phyloP scores from a whole-genome alignment of 2,113 vertebrate species.

The Daboia siamensis region DNA sequence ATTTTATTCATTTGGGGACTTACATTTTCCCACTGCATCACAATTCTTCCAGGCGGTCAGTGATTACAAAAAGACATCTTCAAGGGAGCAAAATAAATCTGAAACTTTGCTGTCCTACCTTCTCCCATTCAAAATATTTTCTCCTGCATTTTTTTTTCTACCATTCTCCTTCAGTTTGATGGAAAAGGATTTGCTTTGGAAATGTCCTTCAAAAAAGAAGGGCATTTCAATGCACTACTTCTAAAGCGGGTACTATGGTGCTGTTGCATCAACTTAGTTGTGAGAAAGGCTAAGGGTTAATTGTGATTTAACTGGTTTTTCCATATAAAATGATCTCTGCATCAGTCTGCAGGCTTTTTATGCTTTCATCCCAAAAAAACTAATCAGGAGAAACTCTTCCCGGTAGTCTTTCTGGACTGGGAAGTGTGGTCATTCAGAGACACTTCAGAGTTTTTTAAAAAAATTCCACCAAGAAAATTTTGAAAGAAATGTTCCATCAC shows the following conservation, averaged over 20 bases:
- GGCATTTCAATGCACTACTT: background rate
- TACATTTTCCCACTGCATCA: rapidly evolving
- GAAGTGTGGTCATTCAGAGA: background rate
- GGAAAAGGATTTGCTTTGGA: background rate
- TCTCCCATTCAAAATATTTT: background rate
- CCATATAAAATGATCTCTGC: background rate
- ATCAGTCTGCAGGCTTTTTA: background rate
- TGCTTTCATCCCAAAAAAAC: background rate
- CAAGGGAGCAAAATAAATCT: background rate
- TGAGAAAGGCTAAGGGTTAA: background rate
- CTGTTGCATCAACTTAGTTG: background rate
- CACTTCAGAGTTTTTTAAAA: background rate
- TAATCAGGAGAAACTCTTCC: background rate
- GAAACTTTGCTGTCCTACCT: background rate
- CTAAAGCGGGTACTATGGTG: background rate
- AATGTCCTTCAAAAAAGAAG: background rate
- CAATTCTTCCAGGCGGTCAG: background rate
- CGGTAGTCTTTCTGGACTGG: background rate
- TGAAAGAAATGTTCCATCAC: background rate
- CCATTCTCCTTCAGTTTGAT: background rate
- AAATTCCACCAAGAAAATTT: background rate
- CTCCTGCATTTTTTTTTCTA: background rate
- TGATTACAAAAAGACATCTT: background rate
- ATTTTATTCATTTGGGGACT: background rate
- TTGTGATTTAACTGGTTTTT: background rate